Evolutionary conservation across 2,888 invertebrate genomes (phyloP), one percentile per base, ranked within the genome.

Genomic region (Penaeus monodon): DNA sequence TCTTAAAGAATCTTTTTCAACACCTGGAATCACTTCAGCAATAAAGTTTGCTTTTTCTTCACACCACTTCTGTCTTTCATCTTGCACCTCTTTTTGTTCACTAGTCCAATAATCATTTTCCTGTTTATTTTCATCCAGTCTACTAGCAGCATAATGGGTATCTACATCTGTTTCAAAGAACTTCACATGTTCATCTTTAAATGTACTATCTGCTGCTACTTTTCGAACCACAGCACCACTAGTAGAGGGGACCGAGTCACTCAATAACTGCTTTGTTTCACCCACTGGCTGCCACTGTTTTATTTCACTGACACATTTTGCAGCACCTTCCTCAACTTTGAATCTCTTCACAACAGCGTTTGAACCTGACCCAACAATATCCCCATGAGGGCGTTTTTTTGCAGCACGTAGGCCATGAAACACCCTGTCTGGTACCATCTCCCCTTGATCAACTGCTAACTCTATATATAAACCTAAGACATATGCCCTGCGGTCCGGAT

Each of bases 1-100:
- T 49, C 63, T 68, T 38, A 86, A 64, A 12, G 65, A 6, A 10
- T 65, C 73, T 38, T 44, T 76, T 38, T 86, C 70, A 44, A 70
- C 27, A 22, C 65, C 76, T 27, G 44, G 63, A n/a, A 86, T 49
- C 20, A 86, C 86, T 33, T 76, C 86, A 86, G 68, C 22, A 24
- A 86, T 38, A 86, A 86, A 82, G 4, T 86, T 70, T 29, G 83
- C 66, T 65, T 86, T 86, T 73, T 82, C 86, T 73, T 44, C 24
- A 70, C 77, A 82, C 86, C 86, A 86, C n/a, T 80, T 80, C 64
- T 85, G 64, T 44, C 70, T 17, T n/a, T 73, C 73, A 44, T 24
- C 27, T 12, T 84, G 49, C 22, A 44, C 27, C 38, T 65, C 44
- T 57, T 20, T 38, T 38, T 38, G 33, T 38, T 38, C 33, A 38